These are phyloP conservation scores for Catharus ustulatus DNA, from an alignment of 2,797 vertebrate genomes.

Conservation along the genomic window DNA sequence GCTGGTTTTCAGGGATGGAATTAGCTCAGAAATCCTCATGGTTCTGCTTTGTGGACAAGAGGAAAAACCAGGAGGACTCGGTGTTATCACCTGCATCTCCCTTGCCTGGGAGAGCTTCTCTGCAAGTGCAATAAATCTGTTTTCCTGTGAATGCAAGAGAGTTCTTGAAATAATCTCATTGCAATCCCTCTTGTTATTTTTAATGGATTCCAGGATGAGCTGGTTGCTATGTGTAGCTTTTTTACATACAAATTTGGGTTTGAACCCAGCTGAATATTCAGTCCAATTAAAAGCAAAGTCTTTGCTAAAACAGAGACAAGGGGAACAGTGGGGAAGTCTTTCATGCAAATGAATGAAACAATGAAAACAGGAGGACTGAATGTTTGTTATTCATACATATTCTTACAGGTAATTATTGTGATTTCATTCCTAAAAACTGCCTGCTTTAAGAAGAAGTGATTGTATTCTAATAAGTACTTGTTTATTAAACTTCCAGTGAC, in stretches of 20 bases:
- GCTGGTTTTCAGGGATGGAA: constrained; percentile 18
- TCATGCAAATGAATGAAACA: constrained; percentile 8
- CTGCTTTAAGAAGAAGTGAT: constrained; percentile 29
- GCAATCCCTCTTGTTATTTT: constrained; percentile 23
- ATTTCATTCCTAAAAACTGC: constrained; percentile 57
- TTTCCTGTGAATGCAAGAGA: constrained; percentile 22
- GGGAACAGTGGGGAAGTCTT: constrained; percentile 26
- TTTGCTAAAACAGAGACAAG: constrained; percentile 35
- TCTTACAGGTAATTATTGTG: constrained; percentile 67
- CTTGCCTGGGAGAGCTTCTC: not conserved
- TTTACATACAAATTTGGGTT: constrained; percentile 36
- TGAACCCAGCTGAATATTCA: constrained; percentile 52
- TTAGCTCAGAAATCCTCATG: not conserved
- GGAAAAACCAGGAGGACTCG: not conserved
- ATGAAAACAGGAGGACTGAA: not conserved
- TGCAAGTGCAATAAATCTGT: constrained; percentile 17
- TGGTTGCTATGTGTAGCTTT: constrained; percentile 9
- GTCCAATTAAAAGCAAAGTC: constrained; percentile 51
- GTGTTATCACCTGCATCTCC: not conserved
- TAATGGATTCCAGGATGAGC: constrained; percentile 35
- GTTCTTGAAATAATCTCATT: constrained; percentile 46
- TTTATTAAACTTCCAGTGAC: constrained; percentile 81
- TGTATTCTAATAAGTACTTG: constrained; percentile 73
- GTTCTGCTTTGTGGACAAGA: not conserved
- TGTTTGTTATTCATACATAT: constrained; percentile 58